Base-by-base conservation (phyloP, 2,888 invertebrate species). In the Suillia variegata region DNA sequence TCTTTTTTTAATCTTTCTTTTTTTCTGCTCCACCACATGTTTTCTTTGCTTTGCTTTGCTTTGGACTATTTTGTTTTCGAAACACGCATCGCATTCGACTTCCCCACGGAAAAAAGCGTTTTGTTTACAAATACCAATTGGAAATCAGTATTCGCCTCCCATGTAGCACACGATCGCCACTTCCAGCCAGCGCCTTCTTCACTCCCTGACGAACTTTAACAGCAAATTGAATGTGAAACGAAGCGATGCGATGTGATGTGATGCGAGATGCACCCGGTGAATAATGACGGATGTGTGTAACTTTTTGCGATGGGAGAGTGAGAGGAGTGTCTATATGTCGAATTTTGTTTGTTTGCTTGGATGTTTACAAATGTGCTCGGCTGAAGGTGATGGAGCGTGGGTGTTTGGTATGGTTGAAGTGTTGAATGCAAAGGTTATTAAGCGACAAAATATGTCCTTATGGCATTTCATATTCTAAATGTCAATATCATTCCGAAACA, bases 171-270 rank as follows among this genome's bases (percentile, higher is more conserved):
- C 12, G 38, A 6, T 45, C 45, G 2, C 5, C 38, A 38, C n/a
- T n/a, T 13, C 4, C 45, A 45, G 2, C 45, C 18, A 20, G 4
- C 20, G 17, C 45, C 45, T 18, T 4, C 17, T 6, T 20, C 18
- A 45, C 45, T 6, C n/a, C n/a, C n/a, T n/a, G n/a, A n/a, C n/a
- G 13, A 20, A 45, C 45, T 58, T 58, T 24, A 59, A 18, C 51
- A 51, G 26, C 45, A 59, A 59, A 52, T 55, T 47, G 55, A 31
- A 54, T 59, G 54, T 50, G 54, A 54, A 58, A 49, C 49, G 20
- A 38, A 4, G 42, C 42, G 54, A 48, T 33, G 20, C 34, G 52
- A 24, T 18, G 18, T n/a, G 51, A 8, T 51, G 51, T 5, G 15
- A 8, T 6, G 31, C 42, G n/a, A n/a, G 26, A 56, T 50, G 12